phyloP scores from a whole-genome alignment of 2,797 vertebrate genomes.

The Anisognathus igniventris region DNA sequence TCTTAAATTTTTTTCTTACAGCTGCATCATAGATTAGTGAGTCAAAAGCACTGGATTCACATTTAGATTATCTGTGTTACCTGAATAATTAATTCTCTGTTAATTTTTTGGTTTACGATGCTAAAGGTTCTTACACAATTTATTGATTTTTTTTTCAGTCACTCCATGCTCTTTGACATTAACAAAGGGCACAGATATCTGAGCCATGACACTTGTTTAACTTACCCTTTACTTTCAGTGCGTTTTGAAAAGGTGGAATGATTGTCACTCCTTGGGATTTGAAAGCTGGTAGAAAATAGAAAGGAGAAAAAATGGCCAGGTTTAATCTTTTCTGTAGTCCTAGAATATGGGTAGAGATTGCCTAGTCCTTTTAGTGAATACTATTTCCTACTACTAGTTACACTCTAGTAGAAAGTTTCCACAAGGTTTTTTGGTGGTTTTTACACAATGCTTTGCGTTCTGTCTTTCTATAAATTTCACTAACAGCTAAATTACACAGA shows the following conservation, averaged over 20 bases:
- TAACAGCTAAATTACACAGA: background rate
- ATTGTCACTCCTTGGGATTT: conserved; percentile 10
- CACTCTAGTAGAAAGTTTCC: background rate
- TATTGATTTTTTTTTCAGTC: background rate
- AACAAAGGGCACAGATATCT: background rate
- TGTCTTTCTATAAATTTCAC: background rate
- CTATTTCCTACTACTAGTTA: background rate
- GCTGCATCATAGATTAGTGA: background rate
- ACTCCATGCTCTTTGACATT: background rate
- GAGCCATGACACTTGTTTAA: background rate
- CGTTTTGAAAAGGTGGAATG: conserved; percentile 35
- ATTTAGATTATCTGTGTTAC: background rate
- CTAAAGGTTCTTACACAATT: background rate
- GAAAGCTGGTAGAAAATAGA: background rate
- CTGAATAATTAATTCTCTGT: background rate
- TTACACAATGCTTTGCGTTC: background rate
- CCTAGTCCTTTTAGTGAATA: background rate
- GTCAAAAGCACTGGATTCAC: background rate
- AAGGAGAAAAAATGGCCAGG: background rate
- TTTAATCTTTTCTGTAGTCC: background rate
- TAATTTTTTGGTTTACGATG: background rate
- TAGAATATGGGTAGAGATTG: background rate
- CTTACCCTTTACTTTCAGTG: conserved; percentile 66
- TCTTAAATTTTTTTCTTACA: background rate
- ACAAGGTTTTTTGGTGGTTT: background rate